A percentile compares a stretch with the other conserved stretches of the same genome.
These are phyloP conservation scores for Megalopta genalis DNA, from an alignment of 1,140 invertebrate species.

Conservation along the genomic window DNA sequence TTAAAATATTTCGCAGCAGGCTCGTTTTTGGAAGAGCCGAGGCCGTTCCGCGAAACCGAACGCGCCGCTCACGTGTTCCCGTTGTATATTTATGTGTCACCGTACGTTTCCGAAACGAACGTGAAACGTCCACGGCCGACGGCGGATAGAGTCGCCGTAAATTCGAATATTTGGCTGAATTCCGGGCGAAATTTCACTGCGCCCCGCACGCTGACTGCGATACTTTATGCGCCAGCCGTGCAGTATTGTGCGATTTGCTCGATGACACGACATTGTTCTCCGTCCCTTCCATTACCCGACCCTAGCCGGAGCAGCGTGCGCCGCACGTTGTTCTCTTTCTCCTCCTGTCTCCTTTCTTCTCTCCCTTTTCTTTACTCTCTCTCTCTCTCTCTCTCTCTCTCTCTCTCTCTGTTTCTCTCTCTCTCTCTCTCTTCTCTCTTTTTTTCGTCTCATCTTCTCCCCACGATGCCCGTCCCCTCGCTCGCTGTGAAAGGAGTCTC, in stretches of 20 bases:
- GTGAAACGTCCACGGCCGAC: neutral
- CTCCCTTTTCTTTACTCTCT: conserved; percentile 8
- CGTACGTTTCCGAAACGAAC: neutral
- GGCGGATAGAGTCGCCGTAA: conserved; percentile 4
- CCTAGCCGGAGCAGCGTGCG: conserved; percentile 33
- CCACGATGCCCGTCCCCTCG: neutral
- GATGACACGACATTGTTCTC: conserved; percentile 60
- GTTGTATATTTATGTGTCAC: neutral
- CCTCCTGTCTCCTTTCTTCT: neutral
- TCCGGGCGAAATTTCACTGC: conserved; percentile 27
- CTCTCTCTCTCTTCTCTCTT: neutral
- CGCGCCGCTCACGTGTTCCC: no score
- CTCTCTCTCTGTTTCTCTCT: neutral
- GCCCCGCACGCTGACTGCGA: neutral
- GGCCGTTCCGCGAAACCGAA: no score
- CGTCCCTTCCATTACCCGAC: conserved; percentile 59
- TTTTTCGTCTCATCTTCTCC: neutral
- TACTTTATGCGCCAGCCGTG: conserved; percentile 19
- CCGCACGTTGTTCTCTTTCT: conserved; percentile 11
- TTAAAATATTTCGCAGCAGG: neutral
- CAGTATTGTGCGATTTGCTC: conserved; percentile 57
- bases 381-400: neutral
- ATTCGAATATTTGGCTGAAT: conserved; percentile 34
- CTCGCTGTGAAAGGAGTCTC: conserved; percentile 33
- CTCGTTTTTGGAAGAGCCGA: neutral